These are phyloP conservation scores for Mustelus asterias DNA, from an alignment of 2,113 vertebrate genomes.

Conservation along the genomic window DNA sequence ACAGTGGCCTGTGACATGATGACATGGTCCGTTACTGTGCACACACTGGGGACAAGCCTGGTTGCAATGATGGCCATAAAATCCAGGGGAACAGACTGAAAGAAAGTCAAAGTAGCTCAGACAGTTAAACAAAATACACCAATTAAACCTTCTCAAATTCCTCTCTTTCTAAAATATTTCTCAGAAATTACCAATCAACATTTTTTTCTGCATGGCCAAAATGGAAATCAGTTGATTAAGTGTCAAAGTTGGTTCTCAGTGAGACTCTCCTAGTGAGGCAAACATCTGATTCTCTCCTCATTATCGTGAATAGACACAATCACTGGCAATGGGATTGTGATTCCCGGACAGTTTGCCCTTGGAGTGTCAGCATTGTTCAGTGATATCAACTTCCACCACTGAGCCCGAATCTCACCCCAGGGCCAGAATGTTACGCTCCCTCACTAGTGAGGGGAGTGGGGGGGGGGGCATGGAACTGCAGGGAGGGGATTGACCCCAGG, in stretches of 20 bases:
- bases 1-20: conserved; percentile 83
- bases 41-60: conserved; percentile 88
- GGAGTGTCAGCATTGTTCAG: background rate
- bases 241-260: background rate
- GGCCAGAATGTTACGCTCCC: background rate
- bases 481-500: too few species aligned
- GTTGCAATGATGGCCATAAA: conserved; percentile 82
- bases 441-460: too few species aligned
- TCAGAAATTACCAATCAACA: background rate
- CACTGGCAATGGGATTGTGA: background rate
- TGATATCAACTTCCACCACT: background rate
- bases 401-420: background rate
- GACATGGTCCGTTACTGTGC: conserved; percentile 84
- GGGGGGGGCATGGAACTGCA: too few species aligned
- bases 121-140: background rate
- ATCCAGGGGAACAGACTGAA: conserved; percentile 84
- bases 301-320: background rate
- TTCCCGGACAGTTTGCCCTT: background rate
- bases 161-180: background rate
- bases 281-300: background rate
- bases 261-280: background rate
- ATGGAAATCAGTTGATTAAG: background rate
- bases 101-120: background rate
- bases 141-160: background rate
- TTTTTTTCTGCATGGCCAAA: background rate